phyloP scores from a whole-genome alignment of 2,113 vertebrate species.

The Lates calcarifer region DNA sequence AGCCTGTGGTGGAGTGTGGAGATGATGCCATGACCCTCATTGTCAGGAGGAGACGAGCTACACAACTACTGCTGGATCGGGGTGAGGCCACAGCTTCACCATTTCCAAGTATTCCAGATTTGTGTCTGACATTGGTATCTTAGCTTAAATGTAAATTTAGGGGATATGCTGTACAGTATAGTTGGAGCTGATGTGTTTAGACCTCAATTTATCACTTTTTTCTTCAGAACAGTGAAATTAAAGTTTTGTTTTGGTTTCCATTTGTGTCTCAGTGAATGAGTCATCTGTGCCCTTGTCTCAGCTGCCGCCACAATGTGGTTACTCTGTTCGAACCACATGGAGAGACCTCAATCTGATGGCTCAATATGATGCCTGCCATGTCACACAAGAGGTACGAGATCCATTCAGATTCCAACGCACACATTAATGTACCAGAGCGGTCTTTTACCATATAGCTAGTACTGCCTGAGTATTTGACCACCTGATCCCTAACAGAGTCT shows the following conservation, averaged over 20 bases:
- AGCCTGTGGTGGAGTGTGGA: conserved; percentile 74
- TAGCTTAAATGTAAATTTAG: background rate
- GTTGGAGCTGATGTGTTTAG: background rate
- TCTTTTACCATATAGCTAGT: too few relatives aligned
- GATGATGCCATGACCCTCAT: conserved; percentile 66
- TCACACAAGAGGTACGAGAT: conserved; percentile 62
- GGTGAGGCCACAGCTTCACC: conserved; percentile 44
- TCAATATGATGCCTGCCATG: conserved; percentile 68
- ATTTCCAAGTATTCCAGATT: background rate
- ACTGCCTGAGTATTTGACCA: too few relatives aligned
- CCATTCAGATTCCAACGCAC: background rate
- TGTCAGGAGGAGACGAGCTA: conserved; percentile 60
- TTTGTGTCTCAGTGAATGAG: conserved; percentile 58
- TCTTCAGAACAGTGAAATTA: background rate
- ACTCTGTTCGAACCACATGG: conserved; percentile 59
- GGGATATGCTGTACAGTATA: too few relatives aligned
- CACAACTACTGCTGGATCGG: conserved; percentile 56
- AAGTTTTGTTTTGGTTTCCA: background rate
- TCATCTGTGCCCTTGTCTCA: conserved; percentile 64
- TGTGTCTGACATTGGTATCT: background rate
- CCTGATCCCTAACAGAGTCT: too few relatives aligned
- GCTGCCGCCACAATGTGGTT: conserved; percentile 71
- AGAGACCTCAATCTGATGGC: conserved; percentile 63
- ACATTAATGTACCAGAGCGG: background rate
- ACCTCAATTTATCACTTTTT: background rate